Percentiles rank a stretch among this genome's conserved stretches.
phyloP scores from a whole-genome alignment of 2,113 vertebrate genomes.

The Erpornis zantholeuca region DNA sequence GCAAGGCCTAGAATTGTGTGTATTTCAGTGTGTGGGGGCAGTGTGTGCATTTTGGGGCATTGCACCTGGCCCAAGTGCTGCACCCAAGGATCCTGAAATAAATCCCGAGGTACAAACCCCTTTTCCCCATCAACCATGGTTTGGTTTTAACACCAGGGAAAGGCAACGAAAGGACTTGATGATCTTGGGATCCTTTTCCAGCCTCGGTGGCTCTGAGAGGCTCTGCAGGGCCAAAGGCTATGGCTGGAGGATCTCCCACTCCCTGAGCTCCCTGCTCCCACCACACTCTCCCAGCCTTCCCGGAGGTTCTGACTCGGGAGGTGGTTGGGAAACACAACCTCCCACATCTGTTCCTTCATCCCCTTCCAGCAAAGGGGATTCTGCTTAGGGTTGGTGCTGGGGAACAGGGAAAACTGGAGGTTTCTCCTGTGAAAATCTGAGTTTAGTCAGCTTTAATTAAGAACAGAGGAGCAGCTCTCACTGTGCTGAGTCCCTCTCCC shows the following conservation, averaged over 20 bases:
- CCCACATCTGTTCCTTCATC: neutral
- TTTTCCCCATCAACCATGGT: no score
- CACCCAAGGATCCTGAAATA: no score
- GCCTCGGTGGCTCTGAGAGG: rapidly evolving
- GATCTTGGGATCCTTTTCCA: neutral
- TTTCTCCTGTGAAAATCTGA: neutral
- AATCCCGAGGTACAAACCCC: no score
- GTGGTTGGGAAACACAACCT: neutral
- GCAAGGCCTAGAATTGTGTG: no score
- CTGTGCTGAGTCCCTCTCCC: neutral
- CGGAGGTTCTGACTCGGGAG: neutral
- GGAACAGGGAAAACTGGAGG: neutral
- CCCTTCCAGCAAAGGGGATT: neutral
- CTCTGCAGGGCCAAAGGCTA: neutral
- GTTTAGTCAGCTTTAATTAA: neutral
- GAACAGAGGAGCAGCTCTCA: neutral
- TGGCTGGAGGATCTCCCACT: neutral
- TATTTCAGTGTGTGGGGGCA: no score
- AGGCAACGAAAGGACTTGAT: neutral
- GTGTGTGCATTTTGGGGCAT: no score
- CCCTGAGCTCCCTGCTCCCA: neutral
- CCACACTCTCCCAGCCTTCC: neutral
- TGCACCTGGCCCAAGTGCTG: no score
- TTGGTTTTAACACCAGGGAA: no score
- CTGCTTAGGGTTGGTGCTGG: neutral